Evolutionary conservation across 64 coral and sea anemone genomes (phyloP).

Genomic region (Actinia equina): DNA sequence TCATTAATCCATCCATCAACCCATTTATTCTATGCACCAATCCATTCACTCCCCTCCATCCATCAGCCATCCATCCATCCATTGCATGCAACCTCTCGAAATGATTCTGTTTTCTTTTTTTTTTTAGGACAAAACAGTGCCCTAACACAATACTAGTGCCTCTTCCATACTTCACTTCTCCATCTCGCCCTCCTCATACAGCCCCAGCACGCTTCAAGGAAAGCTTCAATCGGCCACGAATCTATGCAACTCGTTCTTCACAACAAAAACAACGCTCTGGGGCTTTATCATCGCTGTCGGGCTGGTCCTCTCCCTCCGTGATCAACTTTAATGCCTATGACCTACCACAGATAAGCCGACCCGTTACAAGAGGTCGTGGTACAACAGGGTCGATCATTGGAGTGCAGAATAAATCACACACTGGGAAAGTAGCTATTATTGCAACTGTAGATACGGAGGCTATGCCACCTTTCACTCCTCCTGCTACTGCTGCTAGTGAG

Average conservation of each 20-base stretch:
- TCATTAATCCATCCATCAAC: no score
- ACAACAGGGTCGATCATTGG: conserved; percentile 34
- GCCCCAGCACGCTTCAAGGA: conserved; percentile 4
- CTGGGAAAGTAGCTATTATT: conserved; percentile 51
- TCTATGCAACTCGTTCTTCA: neutral
- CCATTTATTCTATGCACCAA: no score
- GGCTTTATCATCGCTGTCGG: neutral
- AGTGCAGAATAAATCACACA: conserved; percentile 30
- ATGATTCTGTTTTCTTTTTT: neutral
- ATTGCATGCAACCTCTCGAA: no score
- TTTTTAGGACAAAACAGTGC: conserved; percentile 27
- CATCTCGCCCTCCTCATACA: conserved; percentile 27
- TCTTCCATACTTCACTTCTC: conserved; percentile 62
- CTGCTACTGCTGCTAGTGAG: conserved; percentile 5
- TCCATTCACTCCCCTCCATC: no score
- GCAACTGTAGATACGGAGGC: neutral
- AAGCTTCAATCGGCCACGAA: neutral
- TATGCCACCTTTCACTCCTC: neutral
- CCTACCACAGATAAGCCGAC: conserved; percentile 43
- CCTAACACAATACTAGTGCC: conserved; percentile 44
- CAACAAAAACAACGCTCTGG: neutral
- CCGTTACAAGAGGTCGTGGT: conserved; percentile 50
- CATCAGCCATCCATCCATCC: no score
- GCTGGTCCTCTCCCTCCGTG: conserved; percentile 59
- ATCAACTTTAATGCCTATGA: conserved; percentile 59